Base-by-base conservation (phyloP, 2,888 invertebrate genomes). In the Protophormia terraenovae region DNA sequence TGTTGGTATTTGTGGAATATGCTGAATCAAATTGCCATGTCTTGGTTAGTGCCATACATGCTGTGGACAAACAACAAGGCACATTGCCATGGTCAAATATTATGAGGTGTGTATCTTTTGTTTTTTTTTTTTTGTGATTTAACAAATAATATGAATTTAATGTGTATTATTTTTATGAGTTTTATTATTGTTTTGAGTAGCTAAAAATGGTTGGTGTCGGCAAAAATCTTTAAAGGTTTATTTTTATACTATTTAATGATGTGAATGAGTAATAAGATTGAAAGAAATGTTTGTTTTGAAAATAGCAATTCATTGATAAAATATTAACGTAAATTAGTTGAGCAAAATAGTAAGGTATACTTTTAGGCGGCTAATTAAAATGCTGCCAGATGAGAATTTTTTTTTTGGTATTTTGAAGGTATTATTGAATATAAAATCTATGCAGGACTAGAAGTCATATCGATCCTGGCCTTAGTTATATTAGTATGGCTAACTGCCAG, bases 1-100 rank as follows among this genome's bases (percentile, higher is more conserved):
- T 99, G 73, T 95, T 99, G 88, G 99, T 99, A 55, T 99, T 99
- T 93, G 98, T 99, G 66, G 99, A 99, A 93, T 99, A 99, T 93
- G 97, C 98, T 14, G 99, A 99, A 91, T 95, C 97, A 87, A 99
- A 99, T 93, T 97, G 98, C 87, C 94, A 97, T 89, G 95, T 98
- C 22, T 94, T 99, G 53, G 96, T 99, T 86, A 96, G 97, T 89
- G 99, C 99, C 16, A 96, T 99, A 75, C 95, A 96, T 87, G 93
- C 95, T 2, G 97, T 98, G 10, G 98, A 98, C 91, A 94, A 94
- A 67, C 94, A 95, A 41, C 95, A 95, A 88, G 94, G 95, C 90
- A 94, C 93, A 87, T 94, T 93, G 86, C 95, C 96, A 32, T 98
- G 97, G 97, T 94, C 95, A 86, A 96, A 96, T 89, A 93, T 97